A percentile compares a stretch with the other conserved stretches of the same genome.
Conservation (phyloP, 1,140 invertebrate species). For the Pseudobourletiella spinata region DNA sequence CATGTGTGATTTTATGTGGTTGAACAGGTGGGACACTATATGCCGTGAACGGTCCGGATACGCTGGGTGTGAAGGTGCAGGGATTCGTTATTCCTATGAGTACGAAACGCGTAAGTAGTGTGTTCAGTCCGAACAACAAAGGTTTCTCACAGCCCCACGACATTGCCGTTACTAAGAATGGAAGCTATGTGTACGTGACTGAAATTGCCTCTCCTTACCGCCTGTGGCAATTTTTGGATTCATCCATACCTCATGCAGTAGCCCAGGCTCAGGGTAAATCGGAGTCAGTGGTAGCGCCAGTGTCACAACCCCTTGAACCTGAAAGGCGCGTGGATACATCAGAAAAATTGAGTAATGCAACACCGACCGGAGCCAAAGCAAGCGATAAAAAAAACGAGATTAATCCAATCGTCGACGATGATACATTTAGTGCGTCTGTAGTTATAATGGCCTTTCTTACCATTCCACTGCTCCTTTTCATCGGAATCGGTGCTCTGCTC, state of each 20-base stretch:
- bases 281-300: too few species aligned
- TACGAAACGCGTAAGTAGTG: slow-evolving; percentile 47
- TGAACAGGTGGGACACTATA: slow-evolving; percentile 44
- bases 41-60: slow-evolving; percentile 45
- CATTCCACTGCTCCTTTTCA: slow-evolving; percentile 31
- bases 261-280: too few species aligned
- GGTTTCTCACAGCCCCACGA: slow-evolving; percentile 65
- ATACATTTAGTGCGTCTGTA: slow-evolving; percentile 29
- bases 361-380: too few species aligned
- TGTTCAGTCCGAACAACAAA: slow-evolving; percentile 50
- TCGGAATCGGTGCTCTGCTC: slow-evolving; percentile 30
- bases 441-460: slow-evolving; percentile 36
- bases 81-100: slow-evolving; percentile 58
- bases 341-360: too few species aligned
- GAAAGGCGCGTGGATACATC: slow-evolving; percentile 4
- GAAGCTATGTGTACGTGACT: slow-evolving; percentile 59
- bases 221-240: slow-evolving; percentile 53
- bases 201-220: slow-evolving; percentile 55
- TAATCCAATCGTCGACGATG: slow-evolving; percentile 8
- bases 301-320: slow-evolving; percentile 1
- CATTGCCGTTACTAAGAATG: slow-evolving; percentile 57
- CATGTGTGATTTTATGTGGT: too few species aligned
- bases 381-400: too few species aligned
- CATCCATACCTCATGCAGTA: too few species aligned
- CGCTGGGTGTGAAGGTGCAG: slow-evolving; percentile 42